A percentile compares a stretch with the other conserved stretches of the same genome.
phyloP scores from a whole-genome alignment of 2,888 invertebrate species.

The Oscheius onirici region DNA sequence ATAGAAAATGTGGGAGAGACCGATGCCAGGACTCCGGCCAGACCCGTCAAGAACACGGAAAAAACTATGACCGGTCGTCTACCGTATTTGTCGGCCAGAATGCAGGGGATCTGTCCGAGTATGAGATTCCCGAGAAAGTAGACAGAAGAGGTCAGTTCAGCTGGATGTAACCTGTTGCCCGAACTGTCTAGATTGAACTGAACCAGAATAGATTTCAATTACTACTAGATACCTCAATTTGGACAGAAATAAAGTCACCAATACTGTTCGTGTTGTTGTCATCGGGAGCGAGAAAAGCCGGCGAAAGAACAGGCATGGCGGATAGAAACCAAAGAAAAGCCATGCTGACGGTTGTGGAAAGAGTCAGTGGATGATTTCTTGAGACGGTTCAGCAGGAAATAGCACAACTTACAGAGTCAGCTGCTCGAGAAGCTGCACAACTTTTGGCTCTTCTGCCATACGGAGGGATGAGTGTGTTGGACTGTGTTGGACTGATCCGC shows the following conservation, averaged over 20 bases:
- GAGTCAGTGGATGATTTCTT: slow-evolving; percentile 47
- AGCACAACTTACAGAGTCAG: slow-evolving; percentile 2
- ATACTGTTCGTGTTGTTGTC: slow-evolving; percentile 38
- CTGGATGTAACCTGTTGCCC: slow-evolving; percentile 41
- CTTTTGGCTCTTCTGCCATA: slow-evolving; percentile 16
- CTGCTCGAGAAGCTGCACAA: slow-evolving; percentile 5
- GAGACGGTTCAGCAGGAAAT: not conserved
- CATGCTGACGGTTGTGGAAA: slow-evolving; percentile 50
- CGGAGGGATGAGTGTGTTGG: too few relatives aligned
- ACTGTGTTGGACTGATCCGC: not conserved
- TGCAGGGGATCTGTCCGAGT: slow-evolving; percentile 46
- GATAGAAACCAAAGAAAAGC: slow-evolving; percentile 49
- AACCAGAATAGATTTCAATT: not conserved
- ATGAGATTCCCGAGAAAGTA: slow-evolving; percentile 49
- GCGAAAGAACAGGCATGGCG: slow-evolving; percentile 51
- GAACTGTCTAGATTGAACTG: slow-evolving; percentile 35
- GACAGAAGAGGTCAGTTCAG: slow-evolving; percentile 47
- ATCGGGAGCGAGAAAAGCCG: slow-evolving; percentile 47
- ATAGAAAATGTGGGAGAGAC: slow-evolving; percentile 44
- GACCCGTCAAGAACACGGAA: slow-evolving; percentile 42
- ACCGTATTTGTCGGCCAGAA: slow-evolving; percentile 46
- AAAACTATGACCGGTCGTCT: slow-evolving; percentile 45
- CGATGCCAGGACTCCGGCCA: slow-evolving; percentile 43
- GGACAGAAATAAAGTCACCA: slow-evolving; percentile 40
- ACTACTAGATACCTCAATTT: slow-evolving; percentile 34